Evolutionary conservation across 2,888 invertebrate genomes (phyloP), one percentile per base, ranked within the genome.

Genomic region (Clostera curtula): DNA sequence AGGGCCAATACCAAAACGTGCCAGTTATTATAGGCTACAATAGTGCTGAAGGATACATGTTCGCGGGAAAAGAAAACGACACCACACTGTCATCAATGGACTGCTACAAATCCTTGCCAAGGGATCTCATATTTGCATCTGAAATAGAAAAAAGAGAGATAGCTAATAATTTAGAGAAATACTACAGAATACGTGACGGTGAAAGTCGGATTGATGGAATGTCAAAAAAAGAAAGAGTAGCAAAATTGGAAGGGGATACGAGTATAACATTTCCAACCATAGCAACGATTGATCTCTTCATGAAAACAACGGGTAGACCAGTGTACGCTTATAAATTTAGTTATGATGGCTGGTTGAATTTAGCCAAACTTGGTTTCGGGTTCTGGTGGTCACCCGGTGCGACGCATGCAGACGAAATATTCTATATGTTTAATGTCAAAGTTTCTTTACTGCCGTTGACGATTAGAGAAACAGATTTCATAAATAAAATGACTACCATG

Each of bases 351-450:
- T 66, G 63, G 59, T 46, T 80, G 50, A 83, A 83, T 44, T 31
- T 73, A 2, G 63, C 68, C 0, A 82, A 82, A 42, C 16, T 56
- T 3, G 25, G 49, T 4, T 70, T 36, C 27, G 70, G 73, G 0
- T 73, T 63, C 27, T 29, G 43, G 6, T 42, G 36, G 1, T 44
- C 56, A n/a, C 66, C 70, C 0, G 82, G 82, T 1, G 79, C 82
- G 0, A 69, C 76, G 0, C 83, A 83, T 25, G 82, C 75, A 1
- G 82, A 83, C 35, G 83, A 82, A n/a, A 29, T 83, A 2, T 82
- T 82, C 36, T 83, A 80, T 31, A 54, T 83, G 37, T 82, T 82
- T 31, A 82, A 67, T 30, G 23, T 65, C 2, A 56, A 47, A 43
- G 21, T 53, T 0, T 49, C 57, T 0, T 25, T 66, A 2, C 40